A percentile compares a stretch with the other conserved stretches of the same genome.
phyloP scores from a whole-genome alignment of 2,797 vertebrate genomes.

The Pseudotriccus pelzelni region DNA sequence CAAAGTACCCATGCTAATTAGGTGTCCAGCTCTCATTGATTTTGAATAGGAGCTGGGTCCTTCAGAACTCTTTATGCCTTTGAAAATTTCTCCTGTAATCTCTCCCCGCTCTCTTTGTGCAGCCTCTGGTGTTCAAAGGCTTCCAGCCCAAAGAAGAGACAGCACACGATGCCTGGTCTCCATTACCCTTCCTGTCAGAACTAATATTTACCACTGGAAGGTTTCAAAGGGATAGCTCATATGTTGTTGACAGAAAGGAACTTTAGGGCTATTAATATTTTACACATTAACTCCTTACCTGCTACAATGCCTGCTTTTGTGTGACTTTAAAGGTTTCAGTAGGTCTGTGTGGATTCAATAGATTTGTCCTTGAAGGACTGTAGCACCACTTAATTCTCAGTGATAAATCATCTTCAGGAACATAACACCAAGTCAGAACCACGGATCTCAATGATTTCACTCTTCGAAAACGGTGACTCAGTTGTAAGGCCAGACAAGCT shows the following conservation, averaged over 20 bases:
- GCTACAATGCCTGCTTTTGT: not conserved
- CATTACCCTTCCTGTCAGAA: not conserved
- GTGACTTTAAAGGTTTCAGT: not conserved
- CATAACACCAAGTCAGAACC: not conserved
- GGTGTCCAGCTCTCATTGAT: conserved; percentile 12
- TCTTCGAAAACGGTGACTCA: not conserved
- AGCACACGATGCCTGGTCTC: not conserved
- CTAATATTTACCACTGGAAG: not conserved
- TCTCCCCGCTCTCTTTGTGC: not conserved
- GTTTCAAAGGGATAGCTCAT: not conserved
- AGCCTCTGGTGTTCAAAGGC: not conserved
- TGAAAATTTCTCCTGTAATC: conserved; percentile 34
- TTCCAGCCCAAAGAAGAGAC: not conserved
- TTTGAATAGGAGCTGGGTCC: not conserved
- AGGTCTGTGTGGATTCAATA: not conserved
- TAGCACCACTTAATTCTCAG: not conserved
- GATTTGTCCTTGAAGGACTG: not conserved
- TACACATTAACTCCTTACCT: not conserved
- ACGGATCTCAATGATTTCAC: not conserved
- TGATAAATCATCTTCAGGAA: not conserved
- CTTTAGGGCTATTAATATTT: not conserved
- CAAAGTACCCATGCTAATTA: conserved; percentile 35
- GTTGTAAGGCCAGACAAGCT: not conserved
- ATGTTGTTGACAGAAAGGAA: not conserved
- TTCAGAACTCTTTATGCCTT: conserved; percentile 8